Percentiles rank a stretch among this genome's conserved stretches.
These are phyloP conservation scores for Eucriotettix oculatus DNA, from an alignment of 2,888 invertebrate species.

Conservation along the genomic window DNA sequence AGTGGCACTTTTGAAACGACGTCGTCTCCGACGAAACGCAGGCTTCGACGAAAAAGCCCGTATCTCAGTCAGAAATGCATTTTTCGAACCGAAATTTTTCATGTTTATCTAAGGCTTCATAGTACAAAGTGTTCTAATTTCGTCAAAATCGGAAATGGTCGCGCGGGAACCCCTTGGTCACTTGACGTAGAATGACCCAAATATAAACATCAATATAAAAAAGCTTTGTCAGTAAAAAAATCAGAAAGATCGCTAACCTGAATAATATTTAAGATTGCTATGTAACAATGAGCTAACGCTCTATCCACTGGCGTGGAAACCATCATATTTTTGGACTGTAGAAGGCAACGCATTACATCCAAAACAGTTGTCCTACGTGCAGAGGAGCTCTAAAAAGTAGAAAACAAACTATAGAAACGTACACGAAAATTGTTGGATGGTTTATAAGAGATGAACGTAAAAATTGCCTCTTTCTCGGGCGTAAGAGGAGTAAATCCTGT, in stretches of 20 bases:
- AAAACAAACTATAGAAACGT: not conserved
- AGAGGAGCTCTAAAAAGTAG: conserved; percentile 31
- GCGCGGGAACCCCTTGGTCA: too few relatives aligned
- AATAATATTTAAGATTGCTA: conserved; percentile 93
- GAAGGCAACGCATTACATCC: conserved; percentile 90
- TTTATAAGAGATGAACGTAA: not conserved
- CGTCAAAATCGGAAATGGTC: too few relatives aligned
- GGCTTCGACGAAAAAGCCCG: too few relatives aligned
- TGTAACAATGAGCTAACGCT: conserved; percentile 80
- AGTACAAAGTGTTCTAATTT: too few relatives aligned
- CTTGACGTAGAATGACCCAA: too few relatives aligned
- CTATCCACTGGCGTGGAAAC: conserved; percentile 86
- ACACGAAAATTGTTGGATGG: not conserved
- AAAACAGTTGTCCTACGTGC: conserved; percentile 91
- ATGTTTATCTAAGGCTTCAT: too few relatives aligned
- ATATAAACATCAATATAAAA: too few relatives aligned
- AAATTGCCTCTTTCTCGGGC: conserved; percentile 60
- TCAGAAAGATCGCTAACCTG: conserved; percentile 37
- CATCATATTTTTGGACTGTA: conserved; percentile 99
- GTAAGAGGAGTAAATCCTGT: conserved; percentile 93
- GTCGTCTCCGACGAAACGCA: too few relatives aligned
- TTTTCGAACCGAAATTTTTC: too few relatives aligned
- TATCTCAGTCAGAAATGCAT: too few relatives aligned
- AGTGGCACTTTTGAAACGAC: too few relatives aligned
- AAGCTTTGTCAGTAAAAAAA: not conserved